Evolutionary conservation across 1,140 invertebrate species (phyloP), one percentile per base, ranked within the genome.

Genomic region (Scaptomyza hsui): DNA sequence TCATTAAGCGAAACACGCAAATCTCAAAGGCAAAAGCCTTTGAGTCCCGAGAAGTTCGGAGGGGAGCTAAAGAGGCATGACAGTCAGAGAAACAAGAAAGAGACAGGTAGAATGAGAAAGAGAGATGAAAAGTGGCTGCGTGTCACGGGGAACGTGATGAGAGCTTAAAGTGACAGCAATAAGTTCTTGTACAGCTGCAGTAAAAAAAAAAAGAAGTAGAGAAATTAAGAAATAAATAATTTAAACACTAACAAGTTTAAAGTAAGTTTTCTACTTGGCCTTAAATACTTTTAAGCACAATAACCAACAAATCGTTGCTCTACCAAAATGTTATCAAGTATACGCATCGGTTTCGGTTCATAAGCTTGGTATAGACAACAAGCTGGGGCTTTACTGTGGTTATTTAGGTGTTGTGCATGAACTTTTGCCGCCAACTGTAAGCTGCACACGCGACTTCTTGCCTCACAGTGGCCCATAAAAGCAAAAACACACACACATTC

Each of bases 1-100:
- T 89, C 75, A 88, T 89, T 82, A 88, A 78, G 78, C 75, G 88
- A 82, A 89, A 90, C 88, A 89, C 86, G 86, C 86, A 89, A 89
- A 89, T 90, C 86, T 79, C 82, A 86, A 85, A 86, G 82, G 82
- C 73, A 77, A 86, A 74, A 59, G 62, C 45, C 73, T 78, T 57
- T 74, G 42, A 69, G 45, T 24, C 56, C 39, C 15, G 37, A 21
- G 26, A 29, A 4, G 3, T 44, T 16, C 4, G 19, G 39, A 35
- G 5, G 21, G 51, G 21, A 19, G 9, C 7, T n/a, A 35, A 21
- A 29, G 26, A 32, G 13, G 42, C 32, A 7, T 59, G 45, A 12
- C 62, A 49, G 42, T 12, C 1, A 47, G 21, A 41, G 29, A 39
- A 49, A 53, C 64, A 42, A 55, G 55, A 16, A 21, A 18, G 59